Conservation (phyloP, 2,113 vertebrate genomes). For the Cephalopholis sonnerati region DNA sequence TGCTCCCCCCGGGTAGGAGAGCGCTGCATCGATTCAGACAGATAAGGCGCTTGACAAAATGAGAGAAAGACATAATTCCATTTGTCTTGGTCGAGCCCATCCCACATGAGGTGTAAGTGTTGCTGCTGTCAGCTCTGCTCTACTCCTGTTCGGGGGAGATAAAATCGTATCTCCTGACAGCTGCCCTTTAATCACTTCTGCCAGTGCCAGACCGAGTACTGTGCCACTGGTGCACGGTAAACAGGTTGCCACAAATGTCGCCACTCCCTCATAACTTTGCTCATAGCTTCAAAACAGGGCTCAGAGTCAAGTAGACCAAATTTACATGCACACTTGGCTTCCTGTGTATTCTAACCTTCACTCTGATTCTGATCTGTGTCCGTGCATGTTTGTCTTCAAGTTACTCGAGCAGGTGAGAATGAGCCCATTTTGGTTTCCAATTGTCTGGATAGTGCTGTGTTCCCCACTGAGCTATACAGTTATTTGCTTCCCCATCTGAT, state of each 20-base stretch:
- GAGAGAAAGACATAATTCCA: slow-evolving; percentile 75
- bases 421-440: not conserved
- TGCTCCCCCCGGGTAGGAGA: slow-evolving; percentile 29
- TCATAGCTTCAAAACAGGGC: not conserved
- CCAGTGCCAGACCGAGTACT: slow-evolving; percentile 46
- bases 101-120: slow-evolving; percentile 69
- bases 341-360: not conserved
- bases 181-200: slow-evolving; percentile 79
- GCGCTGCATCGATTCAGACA: slow-evolving; percentile 72
- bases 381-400: not conserved
- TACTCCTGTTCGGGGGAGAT: slow-evolving; percentile 77
- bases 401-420: slow-evolving; percentile 20
- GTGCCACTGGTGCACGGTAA: slow-evolving; percentile 41
- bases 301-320: not conserved
- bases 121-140: slow-evolving; percentile 76
- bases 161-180: slow-evolving; percentile 80
- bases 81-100: slow-evolving; percentile 81
- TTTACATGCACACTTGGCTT: not conserved
- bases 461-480: slow-evolving; percentile 10
- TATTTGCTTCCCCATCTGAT: slow-evolving; percentile 13
- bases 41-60: slow-evolving; percentile 77
- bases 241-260: slow-evolving; percentile 31
- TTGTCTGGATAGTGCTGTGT: slow-evolving; percentile 36
- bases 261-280: slow-evolving; percentile 13
- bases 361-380: not conserved